Base-by-base conservation (phyloP, 2,797 vertebrate species). In the Sphenopsis melanotis region DNA sequence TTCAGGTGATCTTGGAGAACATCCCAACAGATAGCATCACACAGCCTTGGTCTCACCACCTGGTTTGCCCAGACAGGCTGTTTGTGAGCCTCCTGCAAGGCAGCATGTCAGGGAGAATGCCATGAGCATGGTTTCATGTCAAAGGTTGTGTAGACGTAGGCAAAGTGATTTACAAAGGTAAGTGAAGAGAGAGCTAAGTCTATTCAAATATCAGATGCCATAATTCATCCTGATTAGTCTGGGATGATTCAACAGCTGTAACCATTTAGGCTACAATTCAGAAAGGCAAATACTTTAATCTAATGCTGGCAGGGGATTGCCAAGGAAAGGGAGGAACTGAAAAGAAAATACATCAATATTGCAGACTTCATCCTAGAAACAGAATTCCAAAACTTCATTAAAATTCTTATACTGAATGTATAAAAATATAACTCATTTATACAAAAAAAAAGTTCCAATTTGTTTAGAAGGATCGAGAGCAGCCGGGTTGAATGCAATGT, bases 201-300 rank as follows among this genome's bases (percentile, higher is more conserved):
- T 90, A 27, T 95, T 93, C 86, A 93, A 95, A 90, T 94, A 94
- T 76, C 93, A 93, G 70, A 89, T 96, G 83, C 91, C 63, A 63
- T 94, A 91, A 96, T 95, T 96, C 92, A 95, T 93, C 77, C 60
- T 90, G 95, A 95, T 96, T 96, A 95, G 70, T 24, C 32, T 82
- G 66, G 74, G 95, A 96, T 95, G 90, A 91, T 95, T 94, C 92
- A 96, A 95, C 95, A 96, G 95, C 96, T 96, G 96, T 90, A 95
- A 95, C 90, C 93, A 84, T 95, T 96, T 96, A 96, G 63, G 86
- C 83, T 94, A 72, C 81, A 90, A 93, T 95, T 95, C 95, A 87
- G 85, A 95, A 94, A 94, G 77, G 86, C 93, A 96, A 95, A 95
- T 95, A 88, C 77, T 94, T 96, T 91, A 94, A 94, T 94, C 84